A percentile compares a stretch with the other conserved stretches of the same genome.
These are phyloP conservation scores for Pelobates fuscus DNA, from an alignment of 2,113 vertebrate species.

Conservation along the genomic window DNA sequence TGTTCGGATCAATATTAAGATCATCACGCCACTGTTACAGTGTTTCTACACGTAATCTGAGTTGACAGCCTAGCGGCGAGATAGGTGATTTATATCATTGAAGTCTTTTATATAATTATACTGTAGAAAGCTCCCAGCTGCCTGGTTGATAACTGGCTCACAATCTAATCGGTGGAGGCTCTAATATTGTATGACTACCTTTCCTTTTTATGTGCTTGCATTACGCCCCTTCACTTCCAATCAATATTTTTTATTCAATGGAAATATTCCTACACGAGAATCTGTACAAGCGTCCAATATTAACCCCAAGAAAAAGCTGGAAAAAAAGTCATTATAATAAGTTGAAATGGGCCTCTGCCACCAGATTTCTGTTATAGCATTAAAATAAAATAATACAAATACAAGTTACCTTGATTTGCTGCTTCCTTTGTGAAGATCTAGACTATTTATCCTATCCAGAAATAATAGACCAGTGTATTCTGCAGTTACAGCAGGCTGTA, in stretches of 20 bases:
- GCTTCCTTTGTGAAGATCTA: no score
- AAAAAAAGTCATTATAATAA: background rate
- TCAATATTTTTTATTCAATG: conserved; percentile 12
- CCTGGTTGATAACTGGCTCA: conserved; percentile 33
- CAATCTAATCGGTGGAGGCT: conserved; percentile 21
- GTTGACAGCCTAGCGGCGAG: conserved; percentile 1
- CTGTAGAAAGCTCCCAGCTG: conserved; percentile 29
- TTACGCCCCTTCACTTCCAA: background rate
- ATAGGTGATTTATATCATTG: conserved; percentile 24
- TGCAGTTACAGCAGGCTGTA: no score
- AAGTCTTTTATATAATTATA: conserved; percentile 30
- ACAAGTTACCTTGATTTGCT: no score
- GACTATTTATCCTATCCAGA: no score
- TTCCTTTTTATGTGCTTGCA: background rate
- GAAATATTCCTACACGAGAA: conserved; percentile 11
- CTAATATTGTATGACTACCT: background rate
- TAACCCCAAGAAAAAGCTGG: no score
- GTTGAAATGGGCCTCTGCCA: no score
- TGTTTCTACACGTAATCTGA: background rate
- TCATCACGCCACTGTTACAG: background rate
- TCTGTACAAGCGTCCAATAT: background rate
- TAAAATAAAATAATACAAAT: no score
- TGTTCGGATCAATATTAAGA: no score
- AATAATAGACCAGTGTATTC: no score
- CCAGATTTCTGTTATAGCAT: no score